These are phyloP conservation scores for Laterallus jamaicensis DNA, from an alignment of 2,113 vertebrate species.

Conservation along the genomic window DNA sequence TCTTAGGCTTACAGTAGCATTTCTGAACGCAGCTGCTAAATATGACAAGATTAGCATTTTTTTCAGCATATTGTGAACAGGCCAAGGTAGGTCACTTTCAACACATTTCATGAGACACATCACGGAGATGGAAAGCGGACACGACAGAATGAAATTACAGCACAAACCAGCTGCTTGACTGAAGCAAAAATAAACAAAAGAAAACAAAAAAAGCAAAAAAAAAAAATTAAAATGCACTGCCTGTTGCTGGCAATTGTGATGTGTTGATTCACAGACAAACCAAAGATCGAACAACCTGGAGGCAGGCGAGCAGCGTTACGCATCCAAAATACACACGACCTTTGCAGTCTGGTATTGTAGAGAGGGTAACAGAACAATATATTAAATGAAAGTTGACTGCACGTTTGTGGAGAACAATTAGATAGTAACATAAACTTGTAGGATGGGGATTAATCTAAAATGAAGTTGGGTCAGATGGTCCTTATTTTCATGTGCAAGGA, in stretches of 20 bases:
- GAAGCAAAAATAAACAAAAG: not conserved
- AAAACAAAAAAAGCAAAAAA: not conserved
- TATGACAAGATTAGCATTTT: constrained; percentile 92
- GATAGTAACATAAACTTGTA: not conserved
- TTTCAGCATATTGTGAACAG: constrained; percentile 71
- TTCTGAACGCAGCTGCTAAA: constrained; percentile 99
- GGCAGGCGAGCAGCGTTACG: not conserved
- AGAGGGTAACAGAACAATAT: not conserved
- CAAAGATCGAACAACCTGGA: not conserved
- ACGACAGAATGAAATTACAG: not conserved
- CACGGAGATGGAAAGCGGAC: constrained; percentile 18
- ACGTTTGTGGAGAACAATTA: not conserved
- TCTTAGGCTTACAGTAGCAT: constrained; percentile 99
- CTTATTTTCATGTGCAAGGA: not conserved
- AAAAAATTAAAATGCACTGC: not conserved
- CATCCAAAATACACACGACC: not conserved
- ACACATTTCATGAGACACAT: constrained; percentile 33
- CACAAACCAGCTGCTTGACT: not conserved
- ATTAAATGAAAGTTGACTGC: not conserved
- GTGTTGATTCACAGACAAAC: not conserved
- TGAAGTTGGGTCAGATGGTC: not conserved
- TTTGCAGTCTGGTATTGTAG: not conserved
- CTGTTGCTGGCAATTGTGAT: not conserved
- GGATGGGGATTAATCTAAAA: not conserved
- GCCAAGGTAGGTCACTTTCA: constrained; percentile 60